phyloP scores from a whole-genome alignment of 2,113 vertebrate genomes.

The Chloropsis hardwickii region DNA sequence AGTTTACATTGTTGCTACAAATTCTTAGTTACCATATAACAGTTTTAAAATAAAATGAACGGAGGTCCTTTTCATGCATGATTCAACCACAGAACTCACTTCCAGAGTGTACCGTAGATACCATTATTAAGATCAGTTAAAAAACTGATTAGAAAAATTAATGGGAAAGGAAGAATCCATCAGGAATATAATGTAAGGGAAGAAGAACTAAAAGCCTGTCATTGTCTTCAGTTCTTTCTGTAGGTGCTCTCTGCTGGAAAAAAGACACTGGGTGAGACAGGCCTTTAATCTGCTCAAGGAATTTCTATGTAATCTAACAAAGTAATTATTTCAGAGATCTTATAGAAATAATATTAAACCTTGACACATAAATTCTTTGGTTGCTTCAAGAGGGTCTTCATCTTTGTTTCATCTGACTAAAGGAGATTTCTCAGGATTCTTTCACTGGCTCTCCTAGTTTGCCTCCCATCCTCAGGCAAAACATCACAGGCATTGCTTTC shows the following conservation, averaged over 20 bases:
- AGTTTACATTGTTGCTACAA: neutral
- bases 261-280: neutral
- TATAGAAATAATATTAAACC: neutral
- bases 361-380: neutral
- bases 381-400: neutral
- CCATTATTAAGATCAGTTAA: neutral
- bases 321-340: neutral
- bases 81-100: neutral
- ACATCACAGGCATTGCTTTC: neutral
- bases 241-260: neutral
- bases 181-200: neutral
- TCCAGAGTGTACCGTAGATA: rapidly evolving
- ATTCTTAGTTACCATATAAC: neutral
- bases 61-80: neutral
- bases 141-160: neutral
- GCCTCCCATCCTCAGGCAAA: neutral
- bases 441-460: neutral
- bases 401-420: neutral
- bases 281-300: neutral
- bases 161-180: neutral
- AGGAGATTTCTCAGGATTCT: neutral
- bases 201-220: neutral
- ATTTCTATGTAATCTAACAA: neutral
- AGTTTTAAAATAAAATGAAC: neutral
- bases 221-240: neutral